Evolutionary conservation across 2,797 vertebrate species (phyloP).

Genomic region (Tolypeutes matacus): DNA sequence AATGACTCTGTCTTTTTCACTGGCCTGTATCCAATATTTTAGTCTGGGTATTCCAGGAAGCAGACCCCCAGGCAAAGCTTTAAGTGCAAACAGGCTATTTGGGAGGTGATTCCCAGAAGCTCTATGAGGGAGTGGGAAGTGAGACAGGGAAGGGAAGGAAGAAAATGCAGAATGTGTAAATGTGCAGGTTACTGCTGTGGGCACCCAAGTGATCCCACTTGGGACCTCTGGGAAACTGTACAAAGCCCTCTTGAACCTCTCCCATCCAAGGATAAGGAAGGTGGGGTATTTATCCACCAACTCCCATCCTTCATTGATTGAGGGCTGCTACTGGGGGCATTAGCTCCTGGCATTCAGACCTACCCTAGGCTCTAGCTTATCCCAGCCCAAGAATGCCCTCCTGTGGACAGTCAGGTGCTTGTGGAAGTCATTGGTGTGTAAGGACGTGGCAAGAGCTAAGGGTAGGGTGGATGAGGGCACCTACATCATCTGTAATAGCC

Average conservation of each 20-base stretch:
- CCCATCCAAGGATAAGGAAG: not conserved
- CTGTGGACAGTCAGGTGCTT: not conserved
- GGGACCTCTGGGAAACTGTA: not conserved
- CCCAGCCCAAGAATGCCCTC: not conserved
- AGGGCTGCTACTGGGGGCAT: not conserved
- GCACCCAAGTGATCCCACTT: not conserved
- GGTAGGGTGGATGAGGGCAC: not conserved
- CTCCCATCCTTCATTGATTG: not conserved
- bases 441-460: not conserved
- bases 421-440: not conserved
- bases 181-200: not conserved
- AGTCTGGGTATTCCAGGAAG: not conserved
- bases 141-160: not conserved
- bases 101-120: not conserved
- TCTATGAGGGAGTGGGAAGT: not conserved
- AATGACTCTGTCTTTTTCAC: not conserved
- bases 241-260: not conserved
- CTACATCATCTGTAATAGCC: not conserved
- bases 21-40: not conserved
- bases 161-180: not conserved
- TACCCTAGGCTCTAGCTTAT: not conserved
- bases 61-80: not conserved
- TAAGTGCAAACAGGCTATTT: constrained; percentile 4
- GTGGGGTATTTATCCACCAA: not conserved
- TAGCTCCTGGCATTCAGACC: not conserved